These are phyloP conservation scores for Isurus oxyrinchus DNA, from an alignment of 2,113 vertebrate genomes.

Conservation along the genomic window DNA sequence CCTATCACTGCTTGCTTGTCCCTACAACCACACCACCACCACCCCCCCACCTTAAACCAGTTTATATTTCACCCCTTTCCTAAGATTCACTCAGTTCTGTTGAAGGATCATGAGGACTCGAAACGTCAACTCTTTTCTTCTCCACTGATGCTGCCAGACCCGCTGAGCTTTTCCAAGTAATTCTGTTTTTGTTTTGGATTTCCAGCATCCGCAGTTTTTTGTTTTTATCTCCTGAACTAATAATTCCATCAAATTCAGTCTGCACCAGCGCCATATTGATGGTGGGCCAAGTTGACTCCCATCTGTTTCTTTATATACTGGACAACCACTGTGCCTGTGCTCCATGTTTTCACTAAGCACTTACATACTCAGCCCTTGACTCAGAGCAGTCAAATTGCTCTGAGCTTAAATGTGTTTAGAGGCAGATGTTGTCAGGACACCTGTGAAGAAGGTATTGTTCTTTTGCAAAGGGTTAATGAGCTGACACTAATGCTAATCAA, in stretches of 20 bases:
- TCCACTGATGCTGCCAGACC: no score
- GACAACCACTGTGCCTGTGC: not conserved
- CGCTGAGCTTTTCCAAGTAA: no score
- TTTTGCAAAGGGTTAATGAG: not conserved
- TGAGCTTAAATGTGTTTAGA: not conserved
- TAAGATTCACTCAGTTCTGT: no score
- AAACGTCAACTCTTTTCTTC: no score
- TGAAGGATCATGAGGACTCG: no score
- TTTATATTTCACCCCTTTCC: no score
- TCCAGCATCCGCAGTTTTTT: no score
- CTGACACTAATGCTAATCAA: not conserved
- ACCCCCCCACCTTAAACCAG: no score
- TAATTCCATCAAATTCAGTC: not conserved
- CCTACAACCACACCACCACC: no score
- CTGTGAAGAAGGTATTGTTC: not conserved
- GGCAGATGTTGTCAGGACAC: not conserved
- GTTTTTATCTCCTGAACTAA: not conserved
- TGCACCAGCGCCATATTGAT: not conserved
- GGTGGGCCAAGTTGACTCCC: not conserved
- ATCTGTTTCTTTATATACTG: not conserved
- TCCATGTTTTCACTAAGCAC: not conserved
- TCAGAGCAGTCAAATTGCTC: not conserved
- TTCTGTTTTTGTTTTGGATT: no score
- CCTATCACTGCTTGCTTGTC: no score
- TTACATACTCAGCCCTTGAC: not conserved